These are phyloP conservation scores for Melieria picta DNA, from an alignment of 2,888 invertebrate genomes.

Conservation along the genomic window DNA sequence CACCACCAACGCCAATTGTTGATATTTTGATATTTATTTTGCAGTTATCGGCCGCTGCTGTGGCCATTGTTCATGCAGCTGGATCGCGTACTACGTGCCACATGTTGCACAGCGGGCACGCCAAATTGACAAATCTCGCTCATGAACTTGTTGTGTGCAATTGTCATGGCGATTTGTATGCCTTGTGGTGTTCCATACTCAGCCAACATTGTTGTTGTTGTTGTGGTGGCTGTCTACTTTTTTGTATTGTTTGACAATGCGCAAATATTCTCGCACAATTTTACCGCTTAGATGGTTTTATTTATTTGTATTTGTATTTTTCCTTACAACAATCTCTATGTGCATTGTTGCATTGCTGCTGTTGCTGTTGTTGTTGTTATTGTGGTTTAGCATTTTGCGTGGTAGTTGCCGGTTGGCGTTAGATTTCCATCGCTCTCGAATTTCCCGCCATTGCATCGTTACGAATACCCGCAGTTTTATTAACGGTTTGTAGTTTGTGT, in stretches of 20 bases:
- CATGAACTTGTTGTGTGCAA: constrained; percentile 31
- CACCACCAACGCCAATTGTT: no score
- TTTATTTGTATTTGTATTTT: no score
- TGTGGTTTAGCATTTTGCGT: constrained; percentile 5
- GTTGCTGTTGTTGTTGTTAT: no score
- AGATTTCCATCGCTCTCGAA: constrained; percentile 54
- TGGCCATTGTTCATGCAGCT: no score
- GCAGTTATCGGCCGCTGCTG: no score
- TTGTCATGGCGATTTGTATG: constrained; percentile 30
- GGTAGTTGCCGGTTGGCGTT: constrained; percentile 52
- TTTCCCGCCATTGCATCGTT: constrained; percentile 8
- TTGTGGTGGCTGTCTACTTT: neutral
- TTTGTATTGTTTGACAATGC: no score
- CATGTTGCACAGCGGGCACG: constrained; percentile 29
- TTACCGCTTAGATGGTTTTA: no score
- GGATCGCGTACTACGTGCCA: neutral
- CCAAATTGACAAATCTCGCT: constrained; percentile 33
- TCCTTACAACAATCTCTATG: no score
- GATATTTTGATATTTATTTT: no score
- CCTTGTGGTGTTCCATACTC: neutral
- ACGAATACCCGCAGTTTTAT: constrained; percentile 41
- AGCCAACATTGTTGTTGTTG: constrained; percentile 11
- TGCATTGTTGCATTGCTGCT: neutral
- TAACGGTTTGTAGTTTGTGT: constrained; percentile 57
- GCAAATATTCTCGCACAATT: no score